These are phyloP conservation scores for Cryptotermes secundus DNA, from an alignment of 1,140 invertebrate genomes.

Conservation along the genomic window DNA sequence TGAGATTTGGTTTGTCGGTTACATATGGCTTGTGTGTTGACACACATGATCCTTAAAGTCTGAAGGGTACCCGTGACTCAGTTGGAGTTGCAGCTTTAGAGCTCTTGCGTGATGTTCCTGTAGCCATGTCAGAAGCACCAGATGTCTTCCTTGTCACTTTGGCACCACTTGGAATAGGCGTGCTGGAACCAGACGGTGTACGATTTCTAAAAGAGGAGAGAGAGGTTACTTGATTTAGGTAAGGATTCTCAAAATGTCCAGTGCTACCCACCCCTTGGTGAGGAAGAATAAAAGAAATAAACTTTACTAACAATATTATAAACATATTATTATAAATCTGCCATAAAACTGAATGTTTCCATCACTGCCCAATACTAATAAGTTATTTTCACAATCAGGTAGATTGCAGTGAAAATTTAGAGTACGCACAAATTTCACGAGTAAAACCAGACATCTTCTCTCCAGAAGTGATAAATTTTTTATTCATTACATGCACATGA, in stretches of 20 bases:
- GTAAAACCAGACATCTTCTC: too few relatives aligned
- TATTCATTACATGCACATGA: too few relatives aligned
- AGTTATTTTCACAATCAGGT: too few relatives aligned
- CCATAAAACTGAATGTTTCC: too few relatives aligned
- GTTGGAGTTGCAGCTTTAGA: conserved; percentile 52
- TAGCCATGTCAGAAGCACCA: conserved; percentile 61
- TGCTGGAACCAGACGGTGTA: conserved; percentile 64
- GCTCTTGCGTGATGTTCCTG: conserved; percentile 45
- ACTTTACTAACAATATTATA: too few relatives aligned
- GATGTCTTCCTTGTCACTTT: conserved; percentile 64
- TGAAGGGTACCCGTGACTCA: conserved; percentile 63
- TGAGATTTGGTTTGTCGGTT: neutral
- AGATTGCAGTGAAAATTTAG: too few relatives aligned
- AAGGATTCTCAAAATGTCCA: too few relatives aligned
- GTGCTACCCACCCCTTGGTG: neutral
- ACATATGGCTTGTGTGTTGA: neutral
- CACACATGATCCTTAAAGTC: conserved; percentile 54
- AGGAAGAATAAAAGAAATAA: neutral
- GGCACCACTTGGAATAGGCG: conserved; percentile 62
- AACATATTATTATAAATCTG: too few relatives aligned
- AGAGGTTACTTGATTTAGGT: too few relatives aligned
- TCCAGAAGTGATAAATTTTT: too few relatives aligned
- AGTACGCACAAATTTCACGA: too few relatives aligned
- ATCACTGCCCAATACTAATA: too few relatives aligned
- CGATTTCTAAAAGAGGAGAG: conserved; percentile 56